Conservation (phyloP, 1,140 invertebrate genomes). For the Drosophila rufa region DNA sequence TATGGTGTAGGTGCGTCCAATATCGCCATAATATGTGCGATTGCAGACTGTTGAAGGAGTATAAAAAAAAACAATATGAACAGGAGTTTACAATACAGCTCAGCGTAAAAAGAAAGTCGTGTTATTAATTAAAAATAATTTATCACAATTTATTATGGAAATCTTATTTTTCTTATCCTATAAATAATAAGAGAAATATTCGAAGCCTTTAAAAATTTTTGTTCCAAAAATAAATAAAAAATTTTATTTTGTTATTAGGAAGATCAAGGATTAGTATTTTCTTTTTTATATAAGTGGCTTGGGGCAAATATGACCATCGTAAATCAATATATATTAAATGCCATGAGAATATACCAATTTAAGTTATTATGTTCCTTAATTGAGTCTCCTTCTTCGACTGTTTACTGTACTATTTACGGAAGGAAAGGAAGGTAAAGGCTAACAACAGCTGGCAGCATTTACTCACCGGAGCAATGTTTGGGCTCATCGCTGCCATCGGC, state of each 20-base stretch:
- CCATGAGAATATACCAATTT: neutral
- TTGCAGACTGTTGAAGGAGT: conserved; percentile 89
- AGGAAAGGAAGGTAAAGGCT: neutral
- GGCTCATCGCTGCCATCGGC: conserved; percentile 94
- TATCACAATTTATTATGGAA: neutral
- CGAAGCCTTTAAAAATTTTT: no score
- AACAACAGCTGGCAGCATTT: conserved; percentile 16
- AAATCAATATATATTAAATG: no score
- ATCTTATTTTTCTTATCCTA: neutral
- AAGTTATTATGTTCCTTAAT: neutral
- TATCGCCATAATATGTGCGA: conserved; percentile 94
- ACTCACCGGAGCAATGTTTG: conserved; percentile 90
- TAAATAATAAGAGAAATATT: neutral
- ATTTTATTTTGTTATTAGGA: no score
- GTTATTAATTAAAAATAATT: no score
- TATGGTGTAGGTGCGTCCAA: conserved; percentile 92
- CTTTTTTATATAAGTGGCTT: no score
- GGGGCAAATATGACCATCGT: no score
- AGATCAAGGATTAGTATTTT: no score
- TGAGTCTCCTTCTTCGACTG: neutral
- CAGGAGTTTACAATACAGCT: neutral
- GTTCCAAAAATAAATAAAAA: no score
- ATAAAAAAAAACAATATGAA: conserved; percentile 8
- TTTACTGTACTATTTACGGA: conserved; percentile 7
- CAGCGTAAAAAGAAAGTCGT: neutral